A percentile compares a stretch with the other conserved stretches of the same genome.
Conservation (phyloP, 2,888 invertebrate genomes). For the Pristionchus entomophagus region DNA sequence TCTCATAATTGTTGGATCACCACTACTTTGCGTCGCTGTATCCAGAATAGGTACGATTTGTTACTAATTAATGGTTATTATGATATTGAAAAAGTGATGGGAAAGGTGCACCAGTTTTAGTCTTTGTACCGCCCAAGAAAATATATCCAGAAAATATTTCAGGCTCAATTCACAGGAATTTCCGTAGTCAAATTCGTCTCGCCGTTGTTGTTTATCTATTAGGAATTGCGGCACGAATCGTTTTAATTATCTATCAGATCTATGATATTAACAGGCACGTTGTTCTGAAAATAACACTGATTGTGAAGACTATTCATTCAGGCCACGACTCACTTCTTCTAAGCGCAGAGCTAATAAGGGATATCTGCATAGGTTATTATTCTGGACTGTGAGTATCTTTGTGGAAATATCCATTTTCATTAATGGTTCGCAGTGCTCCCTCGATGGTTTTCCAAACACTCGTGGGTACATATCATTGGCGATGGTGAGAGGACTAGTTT, state of each 20-base stretch:
- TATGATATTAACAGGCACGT: not conserved
- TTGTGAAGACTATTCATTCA: not conserved
- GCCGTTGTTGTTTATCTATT: not conserved
- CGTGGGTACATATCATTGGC: not conserved
- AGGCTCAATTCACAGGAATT: constrained; percentile 1
- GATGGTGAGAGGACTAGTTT: not conserved
- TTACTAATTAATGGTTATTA: not conserved
- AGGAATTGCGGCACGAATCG: not conserved
- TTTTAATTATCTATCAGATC: not conserved
- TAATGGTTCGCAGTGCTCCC: not conserved
- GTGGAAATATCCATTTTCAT: not conserved
- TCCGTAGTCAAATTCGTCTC: not conserved
- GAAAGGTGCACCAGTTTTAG: no score
- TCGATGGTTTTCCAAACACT: not conserved
- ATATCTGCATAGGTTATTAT: not conserved
- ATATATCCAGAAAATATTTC: not conserved
- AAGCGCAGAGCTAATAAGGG: not conserved
- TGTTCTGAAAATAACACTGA: not conserved
- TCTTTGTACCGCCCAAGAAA: no score
- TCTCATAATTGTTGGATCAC: not conserved
- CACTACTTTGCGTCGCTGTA: not conserved
- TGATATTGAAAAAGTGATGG: not conserved
- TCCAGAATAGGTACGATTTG: not conserved
- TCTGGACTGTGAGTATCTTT: not conserved
- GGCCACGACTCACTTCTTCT: not conserved